Base-by-base conservation (phyloP, 2,888 invertebrate genomes). In the Apoderus coryli region DNA sequence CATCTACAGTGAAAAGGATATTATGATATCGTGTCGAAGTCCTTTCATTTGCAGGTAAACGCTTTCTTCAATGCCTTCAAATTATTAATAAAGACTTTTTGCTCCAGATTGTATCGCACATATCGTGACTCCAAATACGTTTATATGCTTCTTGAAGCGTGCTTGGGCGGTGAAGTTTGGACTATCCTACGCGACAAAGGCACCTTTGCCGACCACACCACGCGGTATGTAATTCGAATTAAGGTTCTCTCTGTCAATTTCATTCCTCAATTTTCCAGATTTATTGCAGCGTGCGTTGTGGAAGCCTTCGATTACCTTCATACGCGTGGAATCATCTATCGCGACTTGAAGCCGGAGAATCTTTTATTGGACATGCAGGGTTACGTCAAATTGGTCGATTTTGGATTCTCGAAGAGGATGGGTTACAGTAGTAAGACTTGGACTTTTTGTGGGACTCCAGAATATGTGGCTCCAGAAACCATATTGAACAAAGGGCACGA, bases 371-470 rank as follows among this genome's bases (percentile, higher is more conserved):
- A 75, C 41, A 38, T 47, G 3, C 47, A 58, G 37, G 77, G 77
- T 23, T 73, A 72, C 46, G 69, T 73, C 7, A 77, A 76, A 59
- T 53, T 76, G 52, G 67, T 67, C 5, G 76, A 76, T 51, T 76
- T 76, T 51, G 76, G 76, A 2, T 76, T 76, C 50, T 69, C 75
- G 5, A 76, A 77, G 54, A 58, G 67, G 39, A 54, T 77, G 22
- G 67, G 68, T 1, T 61, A 63, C 34, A 72, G 72, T 31, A 60
- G 67, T 30, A 75, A 76, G 49, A 77, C 76, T 2, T 77, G 76
- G 76, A 77, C 76, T 2, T 77, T 77, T 54, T 77, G 76, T 50
- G 76, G 77, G 3, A 76, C 76, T 0, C 75, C 76, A 0, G 69
- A 74, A 40, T 67, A 67, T 40, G 65, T 65, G 3, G 63, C 66